A percentile compares a stretch with the other conserved stretches of the same genome.
These are phyloP conservation scores for Heterodera carotae DNA, from an alignment of 1,140 invertebrate genomes.

Conservation along the genomic window DNA sequence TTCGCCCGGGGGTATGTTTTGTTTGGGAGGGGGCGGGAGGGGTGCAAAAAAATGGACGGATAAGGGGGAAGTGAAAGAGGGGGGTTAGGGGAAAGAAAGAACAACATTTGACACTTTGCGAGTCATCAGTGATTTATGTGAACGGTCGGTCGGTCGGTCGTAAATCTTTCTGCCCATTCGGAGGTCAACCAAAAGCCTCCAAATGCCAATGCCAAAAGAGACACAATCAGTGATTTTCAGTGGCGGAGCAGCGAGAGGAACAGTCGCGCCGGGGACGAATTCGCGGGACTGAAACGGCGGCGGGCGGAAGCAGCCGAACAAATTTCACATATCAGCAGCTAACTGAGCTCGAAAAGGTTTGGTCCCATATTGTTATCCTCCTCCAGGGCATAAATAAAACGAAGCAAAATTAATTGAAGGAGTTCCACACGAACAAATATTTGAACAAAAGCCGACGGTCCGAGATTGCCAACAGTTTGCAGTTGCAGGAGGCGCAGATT, in stretches of 20 bases:
- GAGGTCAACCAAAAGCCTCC: background rate
- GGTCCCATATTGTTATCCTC: too few species aligned
- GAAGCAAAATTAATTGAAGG: conserved; percentile 75
- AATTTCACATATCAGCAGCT: conserved; percentile 75
- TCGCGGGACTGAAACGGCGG: conserved; percentile 28
- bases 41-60: conserved; percentile 35
- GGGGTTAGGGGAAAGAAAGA: conserved; percentile 3
- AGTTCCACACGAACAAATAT: conserved; percentile 99
- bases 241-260: conserved; percentile 4
- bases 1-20: conserved; percentile 11
- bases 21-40: background rate
- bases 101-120: conserved; percentile 11
- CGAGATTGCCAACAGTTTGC: conserved; percentile 91
- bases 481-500: conserved; percentile 92
- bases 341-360: conserved; percentile 87
- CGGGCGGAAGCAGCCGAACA: conserved; percentile 41
- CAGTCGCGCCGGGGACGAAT: conserved; percentile 36
- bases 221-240: conserved; percentile 1
- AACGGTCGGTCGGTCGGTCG: too few species aligned
- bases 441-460: conserved; percentile 90
- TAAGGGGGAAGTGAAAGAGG: too few species aligned
- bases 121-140: background rate
- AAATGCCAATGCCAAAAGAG: conserved; percentile 9
- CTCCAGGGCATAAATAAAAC: background rate
- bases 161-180: conserved; percentile 18